Percentiles rank a stretch among this genome's conserved stretches.
phyloP scores from a whole-genome alignment of 2,888 invertebrate genomes.

The Chalcis sispes region DNA sequence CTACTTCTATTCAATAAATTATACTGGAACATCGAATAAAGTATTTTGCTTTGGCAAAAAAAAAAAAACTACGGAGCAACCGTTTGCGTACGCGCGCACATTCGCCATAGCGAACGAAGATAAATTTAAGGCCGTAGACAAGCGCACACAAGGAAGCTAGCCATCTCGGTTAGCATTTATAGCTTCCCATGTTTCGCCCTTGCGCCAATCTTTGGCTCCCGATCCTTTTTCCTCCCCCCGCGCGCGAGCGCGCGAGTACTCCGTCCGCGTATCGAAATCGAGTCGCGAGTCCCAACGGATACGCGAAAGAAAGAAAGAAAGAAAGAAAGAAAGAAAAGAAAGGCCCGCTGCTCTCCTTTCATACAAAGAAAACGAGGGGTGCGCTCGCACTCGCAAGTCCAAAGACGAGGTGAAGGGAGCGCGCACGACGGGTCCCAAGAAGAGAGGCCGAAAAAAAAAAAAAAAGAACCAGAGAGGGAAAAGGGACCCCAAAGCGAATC shows the following conservation, averaged over 20 bases:
- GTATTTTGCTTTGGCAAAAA: constrained; percentile 30
- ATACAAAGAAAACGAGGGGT: constrained; percentile 35
- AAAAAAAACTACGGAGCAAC: constrained; percentile 3
- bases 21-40: constrained; percentile 12
- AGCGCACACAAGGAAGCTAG: neutral
- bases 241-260: constrained; percentile 8
- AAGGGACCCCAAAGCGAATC: neutral
- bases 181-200: constrained; percentile 18
- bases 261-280: constrained; percentile 24
- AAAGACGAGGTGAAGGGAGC: constrained; percentile 2
- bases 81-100: no score
- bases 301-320: no score
- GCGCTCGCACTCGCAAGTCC: constrained; percentile 14
- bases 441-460: constrained; percentile 14
- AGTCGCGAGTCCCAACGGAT: constrained; percentile 37
- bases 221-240: constrained; percentile 33
- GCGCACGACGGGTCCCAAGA: neutral
- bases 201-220: neutral
- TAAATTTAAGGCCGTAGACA: constrained; percentile 16
- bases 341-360: constrained; percentile 49
- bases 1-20: neutral
- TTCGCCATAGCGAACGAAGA: constrained; percentile 46
- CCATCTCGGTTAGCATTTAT: constrained; percentile 13
- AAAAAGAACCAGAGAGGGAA: constrained; percentile 19
- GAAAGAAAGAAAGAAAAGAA: constrained; percentile 38